A percentile compares a stretch with the other conserved stretches of the same genome.
Evolutionary conservation across 2,797 vertebrate species (phyloP).

Genomic region (Sardinella longiceps): DNA sequence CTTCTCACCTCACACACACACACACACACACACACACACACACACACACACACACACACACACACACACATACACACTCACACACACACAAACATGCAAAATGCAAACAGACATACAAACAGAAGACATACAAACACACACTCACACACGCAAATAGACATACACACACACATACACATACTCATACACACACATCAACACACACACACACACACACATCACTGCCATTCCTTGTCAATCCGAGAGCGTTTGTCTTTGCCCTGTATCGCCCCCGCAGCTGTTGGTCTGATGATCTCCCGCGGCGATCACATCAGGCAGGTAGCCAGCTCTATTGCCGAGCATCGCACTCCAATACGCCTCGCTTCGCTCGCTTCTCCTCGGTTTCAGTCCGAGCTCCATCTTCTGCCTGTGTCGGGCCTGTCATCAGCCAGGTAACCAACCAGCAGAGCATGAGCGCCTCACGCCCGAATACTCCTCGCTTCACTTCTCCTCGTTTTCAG

Average conservation of each 20-base stretch:
- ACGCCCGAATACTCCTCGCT: too few species aligned
- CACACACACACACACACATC: neutral
- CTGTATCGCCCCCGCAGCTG: neutral
- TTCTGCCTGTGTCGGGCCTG: too few species aligned
- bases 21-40: neutral
- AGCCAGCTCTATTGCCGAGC: neutral
- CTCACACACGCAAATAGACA: too few species aligned
- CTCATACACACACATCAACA: too few species aligned
- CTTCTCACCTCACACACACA: neutral
- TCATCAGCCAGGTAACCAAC: slow-evolving; percentile 42
- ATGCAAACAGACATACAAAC: too few species aligned
- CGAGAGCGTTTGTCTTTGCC: neutral
- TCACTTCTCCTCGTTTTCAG: neutral
- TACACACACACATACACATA: too few species aligned
- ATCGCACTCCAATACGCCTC: neutral
- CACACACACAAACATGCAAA: neutral
- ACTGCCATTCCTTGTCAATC: neutral
- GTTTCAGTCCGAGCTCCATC: too few species aligned
- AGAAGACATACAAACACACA: too few species aligned
- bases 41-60: neutral
- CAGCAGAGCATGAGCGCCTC: too few species aligned
- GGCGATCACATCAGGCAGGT: neutral
- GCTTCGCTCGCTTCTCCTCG: neutral
- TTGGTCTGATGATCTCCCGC: neutral
- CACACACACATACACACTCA: neutral